Conservation (phyloP, 2,888 invertebrate genomes). For the Neocrepidodera transversa region DNA sequence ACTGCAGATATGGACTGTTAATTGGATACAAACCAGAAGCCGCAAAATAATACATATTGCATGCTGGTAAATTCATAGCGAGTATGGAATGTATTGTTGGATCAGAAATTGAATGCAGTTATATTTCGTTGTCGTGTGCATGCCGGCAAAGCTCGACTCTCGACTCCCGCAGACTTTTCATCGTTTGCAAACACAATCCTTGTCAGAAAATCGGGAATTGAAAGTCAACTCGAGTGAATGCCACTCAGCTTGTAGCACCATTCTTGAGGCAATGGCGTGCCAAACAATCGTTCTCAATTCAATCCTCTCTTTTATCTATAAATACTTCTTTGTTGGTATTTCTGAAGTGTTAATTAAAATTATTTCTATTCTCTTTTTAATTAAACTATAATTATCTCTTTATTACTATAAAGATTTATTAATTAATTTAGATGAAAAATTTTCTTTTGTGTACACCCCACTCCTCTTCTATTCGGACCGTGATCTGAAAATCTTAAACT, state of each 20-base stretch:
- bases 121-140: slow-evolving; percentile 33
- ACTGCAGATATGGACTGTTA: slow-evolving; percentile 2
- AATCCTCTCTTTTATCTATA: neutral
- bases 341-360: neutral
- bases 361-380: no score
- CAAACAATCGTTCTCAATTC: neutral
- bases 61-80: slow-evolving; percentile 28
- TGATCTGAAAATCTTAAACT: no score
- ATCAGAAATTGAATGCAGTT: slow-evolving; percentile 34
- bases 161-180: slow-evolving; percentile 36
- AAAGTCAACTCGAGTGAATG: slow-evolving; percentile 27
- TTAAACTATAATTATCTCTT: neutral
- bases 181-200: slow-evolving; percentile 33
- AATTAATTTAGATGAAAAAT: neutral
- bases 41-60: slow-evolving; percentile 28
- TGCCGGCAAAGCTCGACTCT: slow-evolving; percentile 17
- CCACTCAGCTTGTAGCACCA: slow-evolving; percentile 23
- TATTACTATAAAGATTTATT: neutral
- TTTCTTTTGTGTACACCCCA: no score
- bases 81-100: slow-evolving; percentile 27
- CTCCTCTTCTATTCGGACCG: no score
- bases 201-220: slow-evolving; percentile 29
- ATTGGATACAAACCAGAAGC: slow-evolving; percentile 29
- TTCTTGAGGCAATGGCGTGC: slow-evolving; percentile 16
- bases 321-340: neutral